Conservation (phyloP, 2,113 vertebrate species). For the Galemys pyrenaicus region DNA sequence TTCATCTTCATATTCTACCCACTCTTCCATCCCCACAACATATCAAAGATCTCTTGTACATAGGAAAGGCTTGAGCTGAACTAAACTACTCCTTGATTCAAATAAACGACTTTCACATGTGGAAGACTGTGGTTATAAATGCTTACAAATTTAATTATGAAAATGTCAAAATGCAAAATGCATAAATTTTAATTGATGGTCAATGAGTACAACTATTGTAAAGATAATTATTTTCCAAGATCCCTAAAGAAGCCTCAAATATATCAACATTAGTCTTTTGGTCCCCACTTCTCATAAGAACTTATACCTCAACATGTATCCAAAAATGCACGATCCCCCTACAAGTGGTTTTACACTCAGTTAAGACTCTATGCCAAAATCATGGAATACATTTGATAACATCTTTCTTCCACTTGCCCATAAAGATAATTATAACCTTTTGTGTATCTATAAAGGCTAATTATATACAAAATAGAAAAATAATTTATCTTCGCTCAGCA, state of each 20-base stretch:
- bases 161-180: conserved; percentile 52
- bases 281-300: not conserved
- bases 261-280: conserved; percentile 34
- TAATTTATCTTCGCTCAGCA: not conserved
- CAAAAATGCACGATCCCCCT: conserved; percentile 50
- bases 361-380: conserved; percentile 15
- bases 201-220: not conserved
- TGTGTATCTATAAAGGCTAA: conserved; percentile 26
- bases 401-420: conserved; percentile 21
- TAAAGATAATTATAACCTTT: conserved; percentile 30
- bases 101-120: not conserved
- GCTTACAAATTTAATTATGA: not conserved
- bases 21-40: conserved; percentile 11
- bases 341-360: not conserved
- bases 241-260: not conserved
- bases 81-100: conserved; percentile 8
- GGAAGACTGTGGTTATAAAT: conserved; percentile 26
- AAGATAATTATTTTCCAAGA: conserved; percentile 42
- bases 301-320: not conserved
- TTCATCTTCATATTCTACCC: conserved; percentile 23
- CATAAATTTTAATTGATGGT: conserved; percentile 24
- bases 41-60: not conserved
- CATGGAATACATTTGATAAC: not conserved
- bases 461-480: conserved; percentile 28
- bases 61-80: not conserved